These are phyloP conservation scores for Holcopasites calliopsidis DNA, from an alignment of 1,140 invertebrate genomes.

Conservation along the genomic window DNA sequence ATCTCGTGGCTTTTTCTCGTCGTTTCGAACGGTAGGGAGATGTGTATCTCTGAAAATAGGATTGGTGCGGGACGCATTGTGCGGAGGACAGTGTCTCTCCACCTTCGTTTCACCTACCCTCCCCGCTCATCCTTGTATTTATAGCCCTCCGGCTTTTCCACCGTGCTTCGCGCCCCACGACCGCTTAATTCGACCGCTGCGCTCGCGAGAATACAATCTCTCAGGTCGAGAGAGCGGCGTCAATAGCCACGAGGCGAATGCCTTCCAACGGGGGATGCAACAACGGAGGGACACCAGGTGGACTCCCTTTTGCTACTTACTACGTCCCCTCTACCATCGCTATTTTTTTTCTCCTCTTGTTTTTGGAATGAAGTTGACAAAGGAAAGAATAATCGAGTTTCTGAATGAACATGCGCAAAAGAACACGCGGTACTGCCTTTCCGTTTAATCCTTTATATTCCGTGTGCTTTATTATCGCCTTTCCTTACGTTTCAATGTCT, in stretches of 20 bases:
- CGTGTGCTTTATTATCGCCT: not conserved
- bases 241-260: slow-evolving; percentile 32
- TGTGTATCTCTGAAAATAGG: slow-evolving; percentile 76
- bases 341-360: not conserved
- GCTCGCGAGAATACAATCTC: slow-evolving; percentile 52
- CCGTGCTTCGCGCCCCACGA: slow-evolving; percentile 48
- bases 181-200: slow-evolving; percentile 63
- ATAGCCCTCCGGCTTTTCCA: slow-evolving; percentile 63
- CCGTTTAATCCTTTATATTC: too few species aligned
- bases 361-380: slow-evolving; percentile 9
- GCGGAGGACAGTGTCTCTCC: slow-evolving; percentile 60
- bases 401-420: slow-evolving; percentile 1
- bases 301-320: slow-evolving; percentile 30
- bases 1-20: slow-evolving; percentile 30
- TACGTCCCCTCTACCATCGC: not conserved
- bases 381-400: slow-evolving; percentile 13
- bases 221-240: slow-evolving; percentile 10
- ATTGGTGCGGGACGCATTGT: slow-evolving; percentile 70
- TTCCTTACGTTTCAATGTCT: not conserved
- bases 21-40: slow-evolving; percentile 50
- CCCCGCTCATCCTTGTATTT: slow-evolving; percentile 59
- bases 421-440: too few species aligned
- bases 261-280: slow-evolving; percentile 26
- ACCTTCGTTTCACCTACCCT: slow-evolving; percentile 43
- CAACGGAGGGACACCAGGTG: slow-evolving; percentile 29